Evolutionary conservation across 2,797 vertebrate genomes (phyloP).

Genomic region (Anabacerthia variegaticeps): DNA sequence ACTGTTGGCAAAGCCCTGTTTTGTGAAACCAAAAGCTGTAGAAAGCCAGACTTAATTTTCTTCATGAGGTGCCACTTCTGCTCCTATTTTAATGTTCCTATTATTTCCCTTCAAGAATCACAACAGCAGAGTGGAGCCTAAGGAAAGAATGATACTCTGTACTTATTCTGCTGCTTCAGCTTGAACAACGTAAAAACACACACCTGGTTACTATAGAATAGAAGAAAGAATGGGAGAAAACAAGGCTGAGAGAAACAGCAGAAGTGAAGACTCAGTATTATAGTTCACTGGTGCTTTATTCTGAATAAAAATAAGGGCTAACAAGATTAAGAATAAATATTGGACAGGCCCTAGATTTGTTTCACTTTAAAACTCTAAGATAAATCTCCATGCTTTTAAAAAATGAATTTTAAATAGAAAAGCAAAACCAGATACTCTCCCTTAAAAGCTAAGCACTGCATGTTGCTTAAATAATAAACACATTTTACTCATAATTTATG

Average conservation of each 20-base stretch:
- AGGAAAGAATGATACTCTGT: background rate
- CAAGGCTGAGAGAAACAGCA: background rate
- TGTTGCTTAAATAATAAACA: constrained; percentile 6
- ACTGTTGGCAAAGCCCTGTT: background rate
- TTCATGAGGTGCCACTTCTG: background rate
- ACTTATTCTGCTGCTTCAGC: background rate
- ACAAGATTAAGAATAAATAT: background rate
- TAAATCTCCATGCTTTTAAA: background rate
- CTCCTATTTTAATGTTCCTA: background rate
- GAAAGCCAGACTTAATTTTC: background rate
- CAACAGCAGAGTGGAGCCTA: background rate
- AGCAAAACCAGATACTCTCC: background rate
- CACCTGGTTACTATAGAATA: background rate
- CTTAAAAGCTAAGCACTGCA: background rate
- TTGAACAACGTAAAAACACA: background rate
- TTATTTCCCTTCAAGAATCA: background rate
- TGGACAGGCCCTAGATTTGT: background rate
- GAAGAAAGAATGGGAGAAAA: background rate
- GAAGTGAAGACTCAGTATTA: background rate
- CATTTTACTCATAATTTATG: background rate
- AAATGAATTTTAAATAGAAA: background rate
- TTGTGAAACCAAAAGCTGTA: background rate
- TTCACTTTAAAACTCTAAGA: background rate
- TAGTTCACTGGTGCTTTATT: background rate
- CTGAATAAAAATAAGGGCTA: background rate